Evolutionary conservation across 1,140 invertebrate genomes (phyloP).

Genomic region (Prorops nasuta): DNA sequence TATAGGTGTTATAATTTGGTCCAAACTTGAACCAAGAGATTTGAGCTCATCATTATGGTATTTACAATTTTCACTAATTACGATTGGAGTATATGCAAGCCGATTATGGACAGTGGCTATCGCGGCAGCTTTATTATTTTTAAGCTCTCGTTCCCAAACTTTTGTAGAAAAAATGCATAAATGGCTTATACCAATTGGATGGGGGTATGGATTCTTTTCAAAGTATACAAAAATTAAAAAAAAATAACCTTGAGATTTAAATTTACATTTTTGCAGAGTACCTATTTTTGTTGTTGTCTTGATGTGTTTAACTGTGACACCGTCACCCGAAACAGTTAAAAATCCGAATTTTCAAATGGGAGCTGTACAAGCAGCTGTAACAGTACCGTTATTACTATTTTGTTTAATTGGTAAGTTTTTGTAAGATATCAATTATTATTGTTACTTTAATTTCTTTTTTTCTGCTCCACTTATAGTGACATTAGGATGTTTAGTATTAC

Average conservation of each 20-base stretch:
- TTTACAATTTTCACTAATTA: constrained; percentile 71
- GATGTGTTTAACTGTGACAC: constrained; percentile 34
- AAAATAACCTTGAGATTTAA: constrained; percentile 8
- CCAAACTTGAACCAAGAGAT: constrained; percentile 32
- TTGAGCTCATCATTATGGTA: constrained; percentile 53
- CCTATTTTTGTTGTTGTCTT: constrained; percentile 53
- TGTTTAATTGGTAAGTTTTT: constrained; percentile 65
- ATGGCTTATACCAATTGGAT: constrained; percentile 70
- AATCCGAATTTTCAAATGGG: constrained; percentile 84
- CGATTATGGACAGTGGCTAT: constrained; percentile 82
- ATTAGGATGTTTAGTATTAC: constrained; percentile 70
- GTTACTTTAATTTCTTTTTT: constrained; percentile 14
- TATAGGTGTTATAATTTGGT: constrained; percentile 49
- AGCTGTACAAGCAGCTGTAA: constrained; percentile 67
- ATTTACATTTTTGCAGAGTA: constrained; percentile 44
- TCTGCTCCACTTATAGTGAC: constrained; percentile 60
- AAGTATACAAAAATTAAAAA: constrained; percentile 7
- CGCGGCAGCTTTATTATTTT: constrained; percentile 75
- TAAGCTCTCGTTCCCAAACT: constrained; percentile 78
- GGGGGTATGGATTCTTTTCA: constrained; percentile 64
- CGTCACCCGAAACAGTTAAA: too few relatives aligned
- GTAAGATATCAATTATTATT: constrained; percentile 4
- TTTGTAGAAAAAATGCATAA: constrained; percentile 75
- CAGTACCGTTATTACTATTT: constrained; percentile 65
- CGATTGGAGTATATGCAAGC: constrained; percentile 73